Evolutionary conservation across 2,113 vertebrate species (phyloP).

Genomic region (Chlamydotis undulata): DNA sequence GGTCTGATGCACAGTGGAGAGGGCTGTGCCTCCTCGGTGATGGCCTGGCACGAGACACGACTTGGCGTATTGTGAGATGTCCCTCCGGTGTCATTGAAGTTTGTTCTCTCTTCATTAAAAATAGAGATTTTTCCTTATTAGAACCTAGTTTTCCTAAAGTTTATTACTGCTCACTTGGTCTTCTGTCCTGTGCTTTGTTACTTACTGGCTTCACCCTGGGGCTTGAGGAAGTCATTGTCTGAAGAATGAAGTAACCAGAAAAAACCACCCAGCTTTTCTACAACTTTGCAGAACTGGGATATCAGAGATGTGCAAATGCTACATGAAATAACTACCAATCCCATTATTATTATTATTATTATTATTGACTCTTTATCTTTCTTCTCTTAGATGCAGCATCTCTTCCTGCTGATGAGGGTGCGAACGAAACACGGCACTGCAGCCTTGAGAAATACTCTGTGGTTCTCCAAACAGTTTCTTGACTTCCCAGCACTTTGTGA

Average conservation of each 20-base stretch:
- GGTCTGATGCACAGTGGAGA: neutral
- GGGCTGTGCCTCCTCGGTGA: too few relatives aligned
- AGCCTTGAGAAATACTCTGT: neutral
- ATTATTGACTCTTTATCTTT: neutral
- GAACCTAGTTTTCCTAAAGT: neutral
- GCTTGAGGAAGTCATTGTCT: neutral
- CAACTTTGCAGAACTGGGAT: neutral
- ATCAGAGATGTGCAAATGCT: neutral
- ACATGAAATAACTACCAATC: neutral
- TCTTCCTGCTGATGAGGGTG: neutral
- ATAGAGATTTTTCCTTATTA: neutral
- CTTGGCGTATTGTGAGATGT: neutral
- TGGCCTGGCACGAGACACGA: rapidly evolving
- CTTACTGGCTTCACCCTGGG: neutral
- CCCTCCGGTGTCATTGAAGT: neutral
- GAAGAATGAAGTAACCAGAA: neutral
- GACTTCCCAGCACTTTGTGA: neutral
- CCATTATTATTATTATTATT: too few relatives aligned
- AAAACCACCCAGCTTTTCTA: neutral
- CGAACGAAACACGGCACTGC: neutral
- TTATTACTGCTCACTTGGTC: neutral
- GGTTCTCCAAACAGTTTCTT: neutral
- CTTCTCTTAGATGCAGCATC: neutral
- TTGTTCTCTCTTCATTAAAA: neutral
- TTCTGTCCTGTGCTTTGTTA: neutral